Percentiles rank a stretch among this genome's conserved stretches.
Evolutionary conservation across 2,113 vertebrate species (phyloP).

Genomic region (Phrynosoma blainvillii): DNA sequence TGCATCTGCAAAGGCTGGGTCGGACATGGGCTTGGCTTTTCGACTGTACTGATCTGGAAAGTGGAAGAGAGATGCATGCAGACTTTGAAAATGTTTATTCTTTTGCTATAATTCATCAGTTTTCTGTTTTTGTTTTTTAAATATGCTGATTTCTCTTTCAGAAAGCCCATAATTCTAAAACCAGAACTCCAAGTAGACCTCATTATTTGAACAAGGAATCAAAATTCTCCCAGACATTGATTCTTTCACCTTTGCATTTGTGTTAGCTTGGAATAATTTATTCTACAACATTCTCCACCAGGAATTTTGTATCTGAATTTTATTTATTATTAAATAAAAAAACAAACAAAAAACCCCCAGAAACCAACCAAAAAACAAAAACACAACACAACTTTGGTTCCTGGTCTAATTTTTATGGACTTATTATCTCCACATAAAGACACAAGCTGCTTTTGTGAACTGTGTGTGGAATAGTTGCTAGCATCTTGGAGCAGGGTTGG

Average conservation of each 20-base stretch:
- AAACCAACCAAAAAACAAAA: too few species aligned
- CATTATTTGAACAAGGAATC: neutral
- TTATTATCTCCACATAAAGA: too few species aligned
- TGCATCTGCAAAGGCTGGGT: slow-evolving; percentile 25
- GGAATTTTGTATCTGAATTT: neutral
- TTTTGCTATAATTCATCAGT: neutral
- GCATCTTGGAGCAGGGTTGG: neutral
- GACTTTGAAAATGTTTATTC: neutral
- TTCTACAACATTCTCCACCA: neutral
- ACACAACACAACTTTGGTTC: neutral
- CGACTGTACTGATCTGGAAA: neutral
- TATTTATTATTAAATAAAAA: neutral
- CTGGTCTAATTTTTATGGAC: neutral
- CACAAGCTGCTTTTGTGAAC: too few species aligned
- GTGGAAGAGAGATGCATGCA: neutral
- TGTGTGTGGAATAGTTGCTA: too few species aligned
- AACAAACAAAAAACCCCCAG: too few species aligned
- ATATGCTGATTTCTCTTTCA: neutral
- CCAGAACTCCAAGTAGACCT: neutral
- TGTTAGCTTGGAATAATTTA: neutral
- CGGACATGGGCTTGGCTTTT: neutral
- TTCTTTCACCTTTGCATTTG: neutral
- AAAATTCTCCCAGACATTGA: neutral
- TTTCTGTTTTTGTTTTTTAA: neutral
- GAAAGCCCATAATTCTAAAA: neutral